Evolutionary conservation across 2,113 vertebrate species (phyloP), one percentile per base, ranked within the genome.

Genomic region (Calypte anna): DNA sequence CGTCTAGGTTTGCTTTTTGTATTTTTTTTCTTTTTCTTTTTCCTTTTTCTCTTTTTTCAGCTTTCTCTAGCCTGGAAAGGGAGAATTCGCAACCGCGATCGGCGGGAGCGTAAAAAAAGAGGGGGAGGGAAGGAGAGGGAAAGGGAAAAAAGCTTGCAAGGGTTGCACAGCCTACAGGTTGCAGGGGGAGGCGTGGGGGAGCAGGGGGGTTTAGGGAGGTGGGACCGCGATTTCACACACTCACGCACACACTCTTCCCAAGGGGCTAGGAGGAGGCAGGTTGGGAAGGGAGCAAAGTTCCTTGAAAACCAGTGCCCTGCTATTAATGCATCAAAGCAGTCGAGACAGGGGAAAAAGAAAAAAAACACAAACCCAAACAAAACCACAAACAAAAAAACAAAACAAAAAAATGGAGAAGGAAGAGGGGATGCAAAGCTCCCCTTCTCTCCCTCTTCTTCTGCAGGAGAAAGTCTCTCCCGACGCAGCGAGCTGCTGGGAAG

Each of bases 251-350:
- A 10, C 54, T 22, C 78, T 94, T 72, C 91, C 93, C 84, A 55
- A 91, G 89, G 76, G 83, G 72, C 82, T 69, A 63, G 79, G 82
- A 73, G 82, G 64, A 87, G 88, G 80, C 86, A 95, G 82, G 77
- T 77, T 78, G 75, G 54, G 88, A 85, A 93, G 55, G 86, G 87
- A 88, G 85, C 79, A 59, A 93, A 93, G 95, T 94, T 95, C 94
- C 94, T 92, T 94, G 84, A 90, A 94, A 92, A 93, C 79, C 91
- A 90, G 75, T 88, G 91, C 95, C 86, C 91, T 92, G 86, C 95
- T 96, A 79, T 88, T 90, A 92, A 73, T 72, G 91, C 95, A 95
- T 95, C 80, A 88, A 95, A 92, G 91, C 79, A 79, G 62, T 79
- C 46, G 74, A 24, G 51, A 50, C 64, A 30, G 33, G 5, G 46